Base-by-base conservation (phyloP, 2,113 vertebrate species). In the Xenopus borealis region DNA sequence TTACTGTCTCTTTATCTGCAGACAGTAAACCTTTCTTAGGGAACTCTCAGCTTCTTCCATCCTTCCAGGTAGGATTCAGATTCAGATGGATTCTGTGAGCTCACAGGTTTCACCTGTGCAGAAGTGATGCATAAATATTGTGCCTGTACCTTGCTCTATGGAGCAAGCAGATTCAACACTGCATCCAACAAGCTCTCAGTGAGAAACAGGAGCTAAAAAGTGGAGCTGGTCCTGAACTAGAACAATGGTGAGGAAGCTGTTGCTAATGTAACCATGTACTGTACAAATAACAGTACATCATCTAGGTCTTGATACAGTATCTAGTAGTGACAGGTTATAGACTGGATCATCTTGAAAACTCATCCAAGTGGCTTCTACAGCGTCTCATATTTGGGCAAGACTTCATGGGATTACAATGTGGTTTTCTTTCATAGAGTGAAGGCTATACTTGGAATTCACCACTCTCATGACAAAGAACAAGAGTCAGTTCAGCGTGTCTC, bases 21-120 rank as follows among this genome's bases (percentile, higher is more conserved):
- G 89, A 90, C 77, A 90, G 89, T 76, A 90, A 90, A 81, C 89
- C 89, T 79, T 88, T 90, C 44, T 83, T 90, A 83, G 89, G 89
- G 70, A 90, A 89, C 1, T 88, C 89, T 80, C 89, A 90, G 81
- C 87, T 89, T 68, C 79, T 83, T 0, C 83, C 81, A 46, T 79
- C 85, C 69, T 90, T 85, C 81, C 89, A 88, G 4, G 86, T 90
- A 75, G 88, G 89, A 65, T 90, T 89, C 79, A 89, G 89, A n/a
- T 79, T 90, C 89, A 12, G 89, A 90, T 79, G 89, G 89, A 81
- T 90, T 90, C 85, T 90, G 89, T 14, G 87, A 88, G 72, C 85
- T 90, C 78, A 90, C 89, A n/a, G 89, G 89, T 30, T 90, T 89
- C 81, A 86, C 88, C 74, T 84, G 88, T 72, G 89, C 86, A 2